These are phyloP conservation scores for Gastrophysa polygoni DNA, from an alignment of 2,888 invertebrate species.

Conservation along the genomic window DNA sequence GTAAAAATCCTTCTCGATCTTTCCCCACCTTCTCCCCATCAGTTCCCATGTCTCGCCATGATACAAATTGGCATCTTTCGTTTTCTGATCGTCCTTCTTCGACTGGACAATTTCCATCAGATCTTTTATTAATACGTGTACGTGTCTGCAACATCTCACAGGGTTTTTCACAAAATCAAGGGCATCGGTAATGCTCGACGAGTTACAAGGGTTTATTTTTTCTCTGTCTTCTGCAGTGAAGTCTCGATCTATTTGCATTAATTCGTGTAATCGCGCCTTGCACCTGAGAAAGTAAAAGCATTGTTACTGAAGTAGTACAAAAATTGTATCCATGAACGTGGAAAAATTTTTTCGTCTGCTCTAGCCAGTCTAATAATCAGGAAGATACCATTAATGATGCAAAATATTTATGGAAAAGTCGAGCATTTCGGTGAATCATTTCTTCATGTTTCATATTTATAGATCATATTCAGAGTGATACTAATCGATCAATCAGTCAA, in stretches of 20 bases:
- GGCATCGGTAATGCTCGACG: constrained; percentile 90
- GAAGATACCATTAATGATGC: too few relatives aligned
- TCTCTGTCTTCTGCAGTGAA: constrained; percentile 84
- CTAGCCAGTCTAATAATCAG: too few relatives aligned
- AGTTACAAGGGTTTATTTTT: constrained; percentile 89
- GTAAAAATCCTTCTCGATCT: constrained; percentile 97
- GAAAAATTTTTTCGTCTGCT: too few relatives aligned
- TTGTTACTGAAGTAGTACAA: background rate
- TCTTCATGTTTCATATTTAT: too few relatives aligned
- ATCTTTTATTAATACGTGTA: constrained; percentile 85
- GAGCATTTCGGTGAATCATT: too few relatives aligned
- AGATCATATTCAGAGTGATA: too few relatives aligned
- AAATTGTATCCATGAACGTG: too few relatives aligned
- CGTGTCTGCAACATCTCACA: constrained; percentile 88
- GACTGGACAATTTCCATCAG: constrained; percentile 83
- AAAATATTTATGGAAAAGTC: too few relatives aligned
- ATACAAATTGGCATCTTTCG: constrained; percentile 92
- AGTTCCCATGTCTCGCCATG: constrained; percentile 99
- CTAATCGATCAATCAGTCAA: too few relatives aligned
- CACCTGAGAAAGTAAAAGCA: constrained; percentile 68
- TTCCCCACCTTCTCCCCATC: constrained; percentile 96
- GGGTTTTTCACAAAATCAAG: constrained; percentile 97
- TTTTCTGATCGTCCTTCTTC: constrained; percentile 88
- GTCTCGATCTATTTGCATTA: constrained; percentile 89
- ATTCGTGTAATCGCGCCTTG: constrained; percentile 91